phyloP scores from a whole-genome alignment of 1,140 invertebrate genomes.

The Popillia japonica region DNA sequence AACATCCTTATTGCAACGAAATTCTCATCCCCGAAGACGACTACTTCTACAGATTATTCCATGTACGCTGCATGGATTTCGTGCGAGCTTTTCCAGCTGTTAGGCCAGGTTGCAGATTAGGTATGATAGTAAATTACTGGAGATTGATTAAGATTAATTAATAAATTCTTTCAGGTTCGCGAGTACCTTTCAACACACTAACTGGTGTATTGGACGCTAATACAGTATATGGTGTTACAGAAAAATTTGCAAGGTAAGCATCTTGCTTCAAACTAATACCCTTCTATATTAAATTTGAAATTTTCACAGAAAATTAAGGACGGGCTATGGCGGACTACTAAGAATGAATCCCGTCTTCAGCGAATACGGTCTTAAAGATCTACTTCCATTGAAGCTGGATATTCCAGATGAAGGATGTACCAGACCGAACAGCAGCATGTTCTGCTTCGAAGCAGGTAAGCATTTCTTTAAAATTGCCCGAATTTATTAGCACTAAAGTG shows the following conservation, averaged over 20 bases:
- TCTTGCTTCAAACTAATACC: not conserved
- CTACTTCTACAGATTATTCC: constrained; percentile 88
- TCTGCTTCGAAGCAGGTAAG: constrained; percentile 88
- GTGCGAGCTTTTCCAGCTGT: constrained; percentile 85
- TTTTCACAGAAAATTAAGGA: constrained; percentile 73
- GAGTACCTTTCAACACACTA: constrained; percentile 82
- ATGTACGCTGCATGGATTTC: constrained; percentile 87
- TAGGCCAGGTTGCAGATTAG: constrained; percentile 82
- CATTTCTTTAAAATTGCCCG: too few relatives aligned
- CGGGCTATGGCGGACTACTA: constrained; percentile 79
- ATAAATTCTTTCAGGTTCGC: constrained; percentile 58
- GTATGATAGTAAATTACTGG: constrained; percentile 60
- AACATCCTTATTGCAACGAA: constrained; percentile 92
- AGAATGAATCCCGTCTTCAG: constrained; percentile 89
- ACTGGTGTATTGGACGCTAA: constrained; percentile 85
- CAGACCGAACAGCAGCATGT: constrained; percentile 85
- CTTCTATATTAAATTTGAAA: too few relatives aligned
- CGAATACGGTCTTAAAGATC: constrained; percentile 87
- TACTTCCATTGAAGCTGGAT: constrained; percentile 88
- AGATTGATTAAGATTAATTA: constrained; percentile 8
- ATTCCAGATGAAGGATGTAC: constrained; percentile 94
- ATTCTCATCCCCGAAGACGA: constrained; percentile 89
- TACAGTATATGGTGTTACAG: constrained; percentile 84
- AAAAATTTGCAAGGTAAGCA: constrained; percentile 75
- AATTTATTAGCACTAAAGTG: too few relatives aligned